phyloP scores from a whole-genome alignment of 2,888 invertebrate species.

The Arge pagana region DNA sequence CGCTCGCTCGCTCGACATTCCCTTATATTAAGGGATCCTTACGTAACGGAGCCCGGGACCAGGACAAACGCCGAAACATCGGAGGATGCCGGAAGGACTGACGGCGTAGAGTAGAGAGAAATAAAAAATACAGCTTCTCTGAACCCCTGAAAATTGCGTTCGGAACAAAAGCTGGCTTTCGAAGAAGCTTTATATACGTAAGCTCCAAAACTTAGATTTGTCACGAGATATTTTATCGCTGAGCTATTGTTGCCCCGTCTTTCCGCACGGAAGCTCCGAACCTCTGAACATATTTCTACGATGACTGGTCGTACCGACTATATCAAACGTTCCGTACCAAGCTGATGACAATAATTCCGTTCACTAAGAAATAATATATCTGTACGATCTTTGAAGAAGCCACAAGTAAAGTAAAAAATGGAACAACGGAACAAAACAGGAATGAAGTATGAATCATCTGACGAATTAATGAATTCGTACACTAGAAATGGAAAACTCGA shows the following conservation, averaged over 20 bases:
- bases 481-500: too few relatives aligned
- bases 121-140: constrained; percentile 42
- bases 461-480: too few relatives aligned
- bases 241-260: constrained; percentile 1
- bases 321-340: too few relatives aligned
- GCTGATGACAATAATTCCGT: too few relatives aligned
- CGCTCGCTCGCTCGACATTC: constrained; percentile 16
- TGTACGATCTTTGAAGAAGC: too few relatives aligned
- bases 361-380: too few relatives aligned
- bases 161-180: constrained; percentile 37
- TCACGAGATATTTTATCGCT: constrained; percentile 35
- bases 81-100: constrained; percentile 24
- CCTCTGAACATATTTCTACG: too few relatives aligned
- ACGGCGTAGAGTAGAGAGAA: constrained; percentile 27
- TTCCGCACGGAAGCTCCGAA: too few relatives aligned
- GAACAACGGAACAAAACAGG: too few relatives aligned
- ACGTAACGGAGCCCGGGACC: constrained; percentile 28
- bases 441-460: too few relatives aligned
- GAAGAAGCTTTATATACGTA: constrained; percentile 42
- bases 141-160: constrained; percentile 27
- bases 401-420: too few relatives aligned
- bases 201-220: constrained; percentile 44
- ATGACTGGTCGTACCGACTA: too few relatives aligned
- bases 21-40: constrained; percentile 9
- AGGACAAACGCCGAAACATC: constrained; percentile 9